Evolutionary conservation across 2,113 vertebrate genomes (phyloP).

Genomic region (Xenopus laevis): DNA sequence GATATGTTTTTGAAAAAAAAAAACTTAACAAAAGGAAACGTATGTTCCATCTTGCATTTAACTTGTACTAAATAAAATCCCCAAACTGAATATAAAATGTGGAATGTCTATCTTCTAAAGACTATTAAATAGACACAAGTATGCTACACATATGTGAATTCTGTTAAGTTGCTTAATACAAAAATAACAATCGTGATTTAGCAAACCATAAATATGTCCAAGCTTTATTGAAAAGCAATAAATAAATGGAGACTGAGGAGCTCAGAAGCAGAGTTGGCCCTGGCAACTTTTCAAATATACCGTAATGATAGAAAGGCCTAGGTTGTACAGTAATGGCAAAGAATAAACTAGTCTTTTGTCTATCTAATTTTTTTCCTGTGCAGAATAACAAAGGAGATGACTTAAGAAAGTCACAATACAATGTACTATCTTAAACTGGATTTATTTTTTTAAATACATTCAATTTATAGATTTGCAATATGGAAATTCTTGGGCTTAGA

Average conservation of each 20-base stretch:
- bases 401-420: no score
- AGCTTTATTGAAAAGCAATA: slow-evolving; percentile 40
- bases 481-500: no score
- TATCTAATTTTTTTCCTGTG: neutral
- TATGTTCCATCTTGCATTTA: slow-evolving; percentile 36
- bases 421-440: no score
- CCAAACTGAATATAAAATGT: slow-evolving; percentile 39
- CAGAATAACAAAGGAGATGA: no score
- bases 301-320: slow-evolving; percentile 24
- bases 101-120: slow-evolving; percentile 40
- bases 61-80: slow-evolving; percentile 30
- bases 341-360: neutral
- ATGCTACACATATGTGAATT: slow-evolving; percentile 44
- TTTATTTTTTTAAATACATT: no score
- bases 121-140: slow-evolving; percentile 38
- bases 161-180: slow-evolving; percentile 43
- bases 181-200: slow-evolving; percentile 46
- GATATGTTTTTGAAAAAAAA: slow-evolving; percentile 20
- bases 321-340: slow-evolving; percentile 10
- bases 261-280: slow-evolving; percentile 18
- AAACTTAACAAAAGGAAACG: slow-evolving; percentile 2
- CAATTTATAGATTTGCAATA: no score
- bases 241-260: slow-evolving; percentile 30
- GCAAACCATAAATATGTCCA: slow-evolving; percentile 45
- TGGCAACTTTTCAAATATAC: slow-evolving; percentile 35